These are phyloP conservation scores for Cremastobaeus sp. DNA, from an alignment of 2,888 invertebrate genomes.

Conservation along the genomic window DNA sequence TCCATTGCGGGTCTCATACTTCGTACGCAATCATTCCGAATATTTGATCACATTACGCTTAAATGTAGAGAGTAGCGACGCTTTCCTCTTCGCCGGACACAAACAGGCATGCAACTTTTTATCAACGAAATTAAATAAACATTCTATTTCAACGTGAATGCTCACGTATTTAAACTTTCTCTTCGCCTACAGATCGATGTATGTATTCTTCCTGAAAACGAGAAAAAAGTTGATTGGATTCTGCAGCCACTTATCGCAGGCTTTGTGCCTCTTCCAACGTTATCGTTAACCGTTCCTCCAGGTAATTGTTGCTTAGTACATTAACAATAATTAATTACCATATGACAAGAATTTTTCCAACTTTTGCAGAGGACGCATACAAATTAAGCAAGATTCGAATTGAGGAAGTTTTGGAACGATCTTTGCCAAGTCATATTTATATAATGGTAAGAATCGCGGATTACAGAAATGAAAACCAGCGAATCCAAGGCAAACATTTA, in stretches of 20 bases:
- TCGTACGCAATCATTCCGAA: constrained; percentile 85
- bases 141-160: too few species aligned
- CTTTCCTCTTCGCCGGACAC: constrained; percentile 97
- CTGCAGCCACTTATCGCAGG: constrained; percentile 85
- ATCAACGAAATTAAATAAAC: too few species aligned
- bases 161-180: too few species aligned
- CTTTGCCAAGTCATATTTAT: constrained; percentile 83
- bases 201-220: constrained; percentile 81
- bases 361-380: constrained; percentile 72
- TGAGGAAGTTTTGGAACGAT: constrained; percentile 81
- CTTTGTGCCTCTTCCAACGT: constrained; percentile 80
- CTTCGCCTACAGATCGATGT: constrained; percentile 77
- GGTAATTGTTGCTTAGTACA: constrained; percentile 65
- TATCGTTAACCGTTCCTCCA: constrained; percentile 78
- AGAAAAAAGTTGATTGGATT: constrained; percentile 85
- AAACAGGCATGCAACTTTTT: constrained; percentile 83
- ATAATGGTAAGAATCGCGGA: constrained; percentile 80
- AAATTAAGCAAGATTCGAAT: constrained; percentile 79
- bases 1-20: constrained; percentile 85
- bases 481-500: not conserved
- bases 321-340: constrained; percentile 13
- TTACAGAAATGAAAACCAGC: not conserved
- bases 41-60: constrained; percentile 86
- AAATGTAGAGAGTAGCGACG: constrained; percentile 90
- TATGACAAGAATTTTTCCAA: constrained; percentile 25